Evolutionary conservation across 2,113 vertebrate species (phyloP).

Genomic region (Phaethornis superciliosus): DNA sequence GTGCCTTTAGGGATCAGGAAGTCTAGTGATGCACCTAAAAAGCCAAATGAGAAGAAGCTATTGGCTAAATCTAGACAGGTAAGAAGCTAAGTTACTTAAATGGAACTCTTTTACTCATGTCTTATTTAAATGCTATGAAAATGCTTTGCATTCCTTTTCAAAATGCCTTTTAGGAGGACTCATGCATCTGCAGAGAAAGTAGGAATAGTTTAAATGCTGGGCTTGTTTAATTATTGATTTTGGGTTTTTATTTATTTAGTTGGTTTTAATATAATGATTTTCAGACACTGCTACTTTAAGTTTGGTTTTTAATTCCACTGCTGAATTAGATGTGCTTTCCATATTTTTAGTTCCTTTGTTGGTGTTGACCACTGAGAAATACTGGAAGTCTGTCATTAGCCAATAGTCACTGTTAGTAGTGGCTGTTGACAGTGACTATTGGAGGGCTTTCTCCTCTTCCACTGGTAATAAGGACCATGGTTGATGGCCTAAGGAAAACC

Average conservation of each 20-base stretch:
- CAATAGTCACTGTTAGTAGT: no score
- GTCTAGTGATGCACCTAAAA: slow-evolving; percentile 80
- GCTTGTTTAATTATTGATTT: neutral
- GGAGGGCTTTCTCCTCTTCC: neutral
- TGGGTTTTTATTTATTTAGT: neutral
- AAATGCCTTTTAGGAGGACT: neutral
- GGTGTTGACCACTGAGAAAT: neutral
- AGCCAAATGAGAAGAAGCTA: slow-evolving; percentile 81
- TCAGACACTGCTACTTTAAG: neutral
- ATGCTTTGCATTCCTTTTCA: neutral
- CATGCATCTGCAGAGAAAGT: neutral
- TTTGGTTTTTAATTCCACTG: neutral
- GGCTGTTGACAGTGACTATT: no score
- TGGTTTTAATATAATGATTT: neutral
- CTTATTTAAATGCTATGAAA: neutral
- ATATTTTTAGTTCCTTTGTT: neutral
- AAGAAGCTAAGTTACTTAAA: slow-evolving; percentile 11
- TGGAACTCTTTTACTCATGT: neutral
- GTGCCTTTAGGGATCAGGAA: slow-evolving; percentile 91
- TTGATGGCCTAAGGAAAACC: neutral
- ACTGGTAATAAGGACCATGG: neutral
- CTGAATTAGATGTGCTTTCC: neutral
- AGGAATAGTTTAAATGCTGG: neutral
- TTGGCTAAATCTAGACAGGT: slow-evolving; percentile 85
- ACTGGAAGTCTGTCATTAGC: neutral